Base-by-base conservation (phyloP, 2,113 vertebrate species). In the Hypanus sabinus region DNA sequence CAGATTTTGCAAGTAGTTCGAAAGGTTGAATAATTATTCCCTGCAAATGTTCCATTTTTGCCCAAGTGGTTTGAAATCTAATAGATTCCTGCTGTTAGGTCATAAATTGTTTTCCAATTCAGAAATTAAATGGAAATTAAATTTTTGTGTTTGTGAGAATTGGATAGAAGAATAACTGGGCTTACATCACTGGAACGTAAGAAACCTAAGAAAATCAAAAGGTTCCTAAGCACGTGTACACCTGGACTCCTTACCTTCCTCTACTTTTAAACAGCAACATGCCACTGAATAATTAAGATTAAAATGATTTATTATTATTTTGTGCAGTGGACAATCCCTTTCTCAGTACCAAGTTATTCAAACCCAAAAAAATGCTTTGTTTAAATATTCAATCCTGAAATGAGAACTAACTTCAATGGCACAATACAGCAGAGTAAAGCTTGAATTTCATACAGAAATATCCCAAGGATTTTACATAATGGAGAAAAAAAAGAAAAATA, bases 101-200 rank as follows among this genome's bases (percentile, higher is more conserved):
- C 4, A 60, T 68, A 36, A 90, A 20, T 65, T 46, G 46, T 46
- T 46, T 46, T 46, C 46, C 46, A 46, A 46, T 46, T 46, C 60
- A 90, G 62, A 90, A 18, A 90, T 68, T 90, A 68, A 90, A 90
- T 20, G n/a, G 30, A 22, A 62, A 90, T 65, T 62, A 88, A 88
- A 60, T 16, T 90, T 2, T 38, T 81, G 33, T 18, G 79, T 18
- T 81, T 14, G 30, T 85, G 38, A 85, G 75, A 77, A 2, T 1
- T 57, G 3, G 81, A 10, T 6, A 7, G 81, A 22, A 20, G 9
- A 60, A 55, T 62, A 87, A 22, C 7, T 24, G 22, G 46, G 16
- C 46, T 85, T 60, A 57, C 0, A 57, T 79, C 46, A 85, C 0
- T 62, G 62, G 30, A 60, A 62, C 24, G 6, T 8, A 55, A 20